Evolutionary conservation across 2,888 invertebrate genomes (phyloP), one percentile per base, ranked within the genome.

Genomic region (Ypsolopha scabrella): DNA sequence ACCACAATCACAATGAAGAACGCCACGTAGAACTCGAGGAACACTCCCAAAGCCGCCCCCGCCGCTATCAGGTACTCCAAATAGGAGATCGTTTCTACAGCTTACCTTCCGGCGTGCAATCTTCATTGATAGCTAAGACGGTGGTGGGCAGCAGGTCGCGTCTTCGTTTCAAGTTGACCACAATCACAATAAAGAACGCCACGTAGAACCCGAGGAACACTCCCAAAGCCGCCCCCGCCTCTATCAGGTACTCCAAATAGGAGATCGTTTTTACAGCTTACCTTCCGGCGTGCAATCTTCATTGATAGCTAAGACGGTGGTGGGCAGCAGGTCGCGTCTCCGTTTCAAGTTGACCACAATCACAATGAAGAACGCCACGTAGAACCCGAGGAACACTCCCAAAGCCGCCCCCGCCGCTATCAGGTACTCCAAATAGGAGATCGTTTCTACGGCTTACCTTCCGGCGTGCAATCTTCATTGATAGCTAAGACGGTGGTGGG

Each of bases 391-490:
- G 62, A 85, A 83, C 65, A 82, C 79, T 0, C 60, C 72, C 0
- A 83, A 57, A 0, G 72, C 74, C 0, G 69, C 75, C 0, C 72
- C 75, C 1, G 79, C 82, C 0, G 80, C 87, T 35, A 80, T 73
- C 54, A 78, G 56, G 59, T 86, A 87, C 57, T 86, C 82, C 47
- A 68, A 73, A 56, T 86, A 85, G 6, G 85, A 85, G 60, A 86
- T 85, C 0, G 85, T 85, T 51, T 75, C 73, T 34, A 83, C 77
- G n/a, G n/a, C n/a, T n/a, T n/a, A n/a, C n/a, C n/a, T n/a, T n/a
- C n/a, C n/a, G n/a, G n/a, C n/a, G n/a, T n/a, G n/a, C n/a, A n/a
- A n/a, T n/a, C n/a, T n/a, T n/a, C n/a, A n/a, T n/a, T n/a, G n/a
- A n/a, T n/a, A n/a, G n/a, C n/a, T n/a, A n/a, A n/a, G n/a, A n/a